These are phyloP conservation scores for Phalera bucephala DNA, from an alignment of 2,888 invertebrate genomes.

Conservation along the genomic window DNA sequence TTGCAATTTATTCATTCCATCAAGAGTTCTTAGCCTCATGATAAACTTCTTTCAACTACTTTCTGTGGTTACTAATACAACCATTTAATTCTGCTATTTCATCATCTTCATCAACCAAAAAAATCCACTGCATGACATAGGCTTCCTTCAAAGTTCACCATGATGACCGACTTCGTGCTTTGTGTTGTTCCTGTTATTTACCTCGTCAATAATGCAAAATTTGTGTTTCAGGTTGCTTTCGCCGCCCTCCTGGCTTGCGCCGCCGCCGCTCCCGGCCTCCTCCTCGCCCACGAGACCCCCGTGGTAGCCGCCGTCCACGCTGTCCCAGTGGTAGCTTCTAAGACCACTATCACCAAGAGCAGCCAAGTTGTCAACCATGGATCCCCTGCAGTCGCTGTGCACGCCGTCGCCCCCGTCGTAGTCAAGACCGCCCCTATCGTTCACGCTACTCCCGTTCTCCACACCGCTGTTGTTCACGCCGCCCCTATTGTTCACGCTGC, in stretches of 20 bases:
- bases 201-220: no score
- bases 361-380: slow-evolving; percentile 76
- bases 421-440: slow-evolving; percentile 41
- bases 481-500: slow-evolving; percentile 55
- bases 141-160: no score
- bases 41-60: no score
- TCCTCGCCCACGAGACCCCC: slow-evolving; percentile 57
- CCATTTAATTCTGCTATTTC: no score
- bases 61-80: no score
- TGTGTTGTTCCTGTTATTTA: no score
- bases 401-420: slow-evolving; percentile 53
- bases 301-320: slow-evolving; percentile 62
- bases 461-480: slow-evolving; percentile 44
- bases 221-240: slow-evolving; percentile 80
- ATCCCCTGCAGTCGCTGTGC: slow-evolving; percentile 46
- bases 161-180: no score
- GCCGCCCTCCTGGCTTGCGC: slow-evolving; percentile 76
- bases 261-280: slow-evolving; percentile 71
- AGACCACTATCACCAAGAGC: slow-evolving; percentile 74
- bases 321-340: slow-evolving; percentile 60
- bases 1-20: no score
- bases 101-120: no score
- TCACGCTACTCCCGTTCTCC: slow-evolving; percentile 51
- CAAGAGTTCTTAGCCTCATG: no score
- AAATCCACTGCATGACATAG: no score